Evolutionary conservation across 1,140 invertebrate genomes (phyloP), one percentile per base, ranked within the genome.

Genomic region (Dendroctonus ponderosae): DNA sequence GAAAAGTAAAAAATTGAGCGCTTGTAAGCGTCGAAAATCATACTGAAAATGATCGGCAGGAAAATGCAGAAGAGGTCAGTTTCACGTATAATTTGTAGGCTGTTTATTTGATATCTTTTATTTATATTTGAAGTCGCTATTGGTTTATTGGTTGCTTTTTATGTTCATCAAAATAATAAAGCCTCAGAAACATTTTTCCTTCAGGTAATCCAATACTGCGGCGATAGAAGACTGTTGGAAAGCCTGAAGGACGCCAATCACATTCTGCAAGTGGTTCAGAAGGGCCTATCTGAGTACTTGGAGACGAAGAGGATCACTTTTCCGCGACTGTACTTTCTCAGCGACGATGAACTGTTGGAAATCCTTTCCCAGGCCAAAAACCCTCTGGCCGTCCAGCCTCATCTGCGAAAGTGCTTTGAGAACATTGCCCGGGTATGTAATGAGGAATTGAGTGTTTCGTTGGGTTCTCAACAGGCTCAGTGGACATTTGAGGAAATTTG

Each of bases 401-500:
- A 92, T 80, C 79, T 92, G 7, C 85, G 85, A 68, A 92, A 92
- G 75, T 91, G 89, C 78, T 92, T 92, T 74, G 90, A 92, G 74
- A 89, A 88, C 74, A 89, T 92, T 73, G 83, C 85, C 26, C 86
- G 81, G 80, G 87, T 89, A 78, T 70, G 56, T 70, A 42, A 39
- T 38, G 26, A 26, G 26, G 26, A 26, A 2, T 26, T 40, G 38
- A 5, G 54, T 40, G 8, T 54, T 6, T 4, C 26, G 3, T 26
- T 39, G 14, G 37, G 7, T 37, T 37, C 37, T 3, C 8, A 8
- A 7, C 8, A 3, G 4, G 2, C 7, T 37, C 26, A 39, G 8
- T 5, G 12, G 37, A 57, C 3, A 14, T n/a, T 38, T n/a, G n/a
- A n/a, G n/a, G n/a, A n/a, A n/a, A n/a, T n/a, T n/a, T n/a, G n/a